These are phyloP conservation scores for Odontophorus gujanensis DNA, from an alignment of 2,113 vertebrate genomes.

Conservation along the genomic window DNA sequence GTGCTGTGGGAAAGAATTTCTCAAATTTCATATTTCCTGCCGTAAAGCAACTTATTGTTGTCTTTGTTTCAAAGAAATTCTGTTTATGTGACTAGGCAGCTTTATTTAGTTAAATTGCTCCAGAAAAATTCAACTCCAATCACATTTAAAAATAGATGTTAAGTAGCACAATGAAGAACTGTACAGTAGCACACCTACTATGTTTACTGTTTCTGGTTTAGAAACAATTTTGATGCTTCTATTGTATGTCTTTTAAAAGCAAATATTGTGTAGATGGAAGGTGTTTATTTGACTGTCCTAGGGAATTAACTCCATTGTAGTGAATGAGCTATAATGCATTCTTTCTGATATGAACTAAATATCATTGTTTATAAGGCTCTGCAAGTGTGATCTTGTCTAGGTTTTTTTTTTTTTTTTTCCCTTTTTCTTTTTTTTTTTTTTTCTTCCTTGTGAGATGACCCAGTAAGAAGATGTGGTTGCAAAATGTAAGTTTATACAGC, in stretches of 20 bases:
- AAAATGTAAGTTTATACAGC: neutral
- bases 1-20: constrained; percentile 34
- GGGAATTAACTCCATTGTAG: neutral
- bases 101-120: constrained; percentile 37
- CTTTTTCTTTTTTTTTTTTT: neutral
- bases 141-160: constrained; percentile 19
- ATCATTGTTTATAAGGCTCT: neutral
- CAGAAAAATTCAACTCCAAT: constrained; percentile 9
- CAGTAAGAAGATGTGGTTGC: neutral
- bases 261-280: neutral
- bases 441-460: neutral
- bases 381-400: neutral
- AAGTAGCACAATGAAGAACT: neutral
- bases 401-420: no score
- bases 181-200: neutral
- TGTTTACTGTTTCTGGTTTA: neutral
- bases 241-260: neutral
- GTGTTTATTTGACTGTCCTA: neutral
- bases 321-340: neutral
- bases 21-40: constrained; percentile 10
- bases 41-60: constrained; percentile 66
- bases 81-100: constrained; percentile 31
- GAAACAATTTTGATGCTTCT: neutral
- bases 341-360: neutral
- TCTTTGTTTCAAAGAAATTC: constrained; percentile 54